phyloP scores from a whole-genome alignment of 92 coral and sea anemone genomes.

The Parazoanthus darwini region DNA sequence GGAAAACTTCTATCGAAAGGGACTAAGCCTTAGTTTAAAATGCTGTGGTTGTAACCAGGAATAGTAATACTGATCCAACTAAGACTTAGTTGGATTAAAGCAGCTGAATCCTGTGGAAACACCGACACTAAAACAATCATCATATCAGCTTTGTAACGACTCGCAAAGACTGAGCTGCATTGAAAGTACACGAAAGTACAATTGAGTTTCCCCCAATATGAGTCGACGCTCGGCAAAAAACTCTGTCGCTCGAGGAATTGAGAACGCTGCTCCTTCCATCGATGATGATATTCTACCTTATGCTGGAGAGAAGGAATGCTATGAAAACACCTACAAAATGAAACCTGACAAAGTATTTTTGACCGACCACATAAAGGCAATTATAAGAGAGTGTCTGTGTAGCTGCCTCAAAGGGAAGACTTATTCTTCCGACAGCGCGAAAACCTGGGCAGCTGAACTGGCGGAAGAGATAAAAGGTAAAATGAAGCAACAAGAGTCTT shows the following conservation, averaged over 20 bases:
- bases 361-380: conserved; percentile 38
- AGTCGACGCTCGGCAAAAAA: neutral
- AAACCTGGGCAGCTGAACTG: conserved; percentile 46
- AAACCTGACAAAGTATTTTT: conserved; percentile 55
- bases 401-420: conserved; percentile 39
- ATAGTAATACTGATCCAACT: too few relatives aligned
- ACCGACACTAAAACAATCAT: too few relatives aligned
- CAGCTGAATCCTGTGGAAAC: too few relatives aligned
- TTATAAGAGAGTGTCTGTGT: conserved; percentile 52
- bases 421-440: conserved; percentile 45
- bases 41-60: too few relatives aligned
- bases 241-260: neutral
- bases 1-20: too few relatives aligned
- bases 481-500: conserved; percentile 52
- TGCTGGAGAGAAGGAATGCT: neutral
- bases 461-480: conserved; percentile 64
- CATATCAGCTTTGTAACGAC: neutral
- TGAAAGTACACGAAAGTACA: too few relatives aligned
- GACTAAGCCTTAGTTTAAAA: too few relatives aligned
- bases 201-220: neutral
- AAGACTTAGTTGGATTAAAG: too few relatives aligned
- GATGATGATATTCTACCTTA: neutral
- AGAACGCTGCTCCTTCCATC: neutral
- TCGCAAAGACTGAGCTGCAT: neutral
- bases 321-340: conserved; percentile 70